Conservation (phyloP, 1,140 invertebrate genomes). For the Uloborus diversus region DNA sequence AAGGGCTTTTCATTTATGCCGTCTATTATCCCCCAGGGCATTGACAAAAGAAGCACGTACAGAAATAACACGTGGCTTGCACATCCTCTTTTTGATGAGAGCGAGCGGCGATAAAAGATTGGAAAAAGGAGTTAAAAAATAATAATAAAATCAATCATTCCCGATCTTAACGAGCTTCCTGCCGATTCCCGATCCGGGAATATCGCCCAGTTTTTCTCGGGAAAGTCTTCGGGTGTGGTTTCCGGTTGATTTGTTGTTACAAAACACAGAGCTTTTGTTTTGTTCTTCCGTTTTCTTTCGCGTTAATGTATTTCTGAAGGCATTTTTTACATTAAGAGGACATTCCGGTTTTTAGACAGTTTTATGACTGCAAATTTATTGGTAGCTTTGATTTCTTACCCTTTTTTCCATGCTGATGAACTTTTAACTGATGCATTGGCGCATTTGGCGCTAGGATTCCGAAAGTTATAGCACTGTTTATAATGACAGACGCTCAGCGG, state of each 20-base stretch:
- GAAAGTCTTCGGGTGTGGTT: constrained; percentile 38
- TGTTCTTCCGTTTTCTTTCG: not conserved
- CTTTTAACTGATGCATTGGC: not conserved
- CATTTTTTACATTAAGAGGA: constrained; percentile 17
- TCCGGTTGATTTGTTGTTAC: constrained; percentile 17
- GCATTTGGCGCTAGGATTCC: not conserved
- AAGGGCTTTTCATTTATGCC: not conserved
- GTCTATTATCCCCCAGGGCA: not conserved
- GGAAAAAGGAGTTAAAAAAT: not conserved
- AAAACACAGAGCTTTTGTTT: not conserved
- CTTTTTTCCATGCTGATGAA: constrained; percentile 9
- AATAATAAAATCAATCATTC: constrained; percentile 47
- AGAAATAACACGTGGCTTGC: not conserved
- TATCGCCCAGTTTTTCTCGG: constrained; percentile 17
- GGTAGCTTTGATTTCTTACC: too few relatives aligned
- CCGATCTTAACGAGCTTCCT: constrained; percentile 43
- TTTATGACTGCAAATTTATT: constrained; percentile 25
- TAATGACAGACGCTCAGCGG: too few relatives aligned
- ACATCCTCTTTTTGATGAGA: not conserved
- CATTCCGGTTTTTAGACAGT: constrained; percentile 31
- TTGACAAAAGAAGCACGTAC: too few relatives aligned
- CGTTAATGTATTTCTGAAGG: not conserved
- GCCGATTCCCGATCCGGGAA: constrained; percentile 43
- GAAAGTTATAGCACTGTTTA: not conserved
- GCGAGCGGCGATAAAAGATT: not conserved